Conservation (phyloP, 2,113 vertebrate species). For the Cheilinus undulatus region DNA sequence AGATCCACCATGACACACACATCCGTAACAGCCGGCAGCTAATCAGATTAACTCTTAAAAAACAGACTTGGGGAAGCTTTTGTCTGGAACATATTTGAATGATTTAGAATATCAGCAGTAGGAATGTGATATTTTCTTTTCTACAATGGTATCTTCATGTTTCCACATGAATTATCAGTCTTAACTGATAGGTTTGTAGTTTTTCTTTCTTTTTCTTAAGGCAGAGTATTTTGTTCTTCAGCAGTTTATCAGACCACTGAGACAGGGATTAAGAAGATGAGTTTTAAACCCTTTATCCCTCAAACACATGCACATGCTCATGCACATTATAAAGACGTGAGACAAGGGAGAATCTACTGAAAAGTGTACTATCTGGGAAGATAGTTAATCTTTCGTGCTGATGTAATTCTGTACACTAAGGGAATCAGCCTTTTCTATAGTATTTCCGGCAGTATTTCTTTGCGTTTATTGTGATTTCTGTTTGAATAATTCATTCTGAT, state of each 20-base stretch:
- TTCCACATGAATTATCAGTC: background rate
- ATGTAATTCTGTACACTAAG: background rate
- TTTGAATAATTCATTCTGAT: background rate
- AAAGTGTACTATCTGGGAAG: constrained; percentile 6
- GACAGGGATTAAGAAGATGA: constrained; percentile 30
- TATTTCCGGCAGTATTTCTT: too few relatives aligned
- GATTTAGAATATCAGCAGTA: constrained; percentile 1
- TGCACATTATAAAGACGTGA: background rate
- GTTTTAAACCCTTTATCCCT: constrained; percentile 31
- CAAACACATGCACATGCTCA: constrained; percentile 18
- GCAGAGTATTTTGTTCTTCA: constrained; percentile 3
- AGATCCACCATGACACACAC: background rate
- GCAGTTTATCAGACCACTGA: constrained; percentile 8
- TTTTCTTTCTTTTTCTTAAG: background rate
- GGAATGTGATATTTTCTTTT: background rate
- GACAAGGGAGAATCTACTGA: background rate
- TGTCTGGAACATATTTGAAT: constrained; percentile 49
- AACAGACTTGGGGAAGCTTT: constrained; percentile 46
- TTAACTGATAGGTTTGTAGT: constrained; percentile 10
- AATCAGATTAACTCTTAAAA: constrained; percentile 75
- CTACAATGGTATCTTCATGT: background rate
- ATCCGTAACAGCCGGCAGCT: constrained; percentile 41
- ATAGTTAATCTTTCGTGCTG: background rate
- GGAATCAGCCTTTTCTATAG: background rate
- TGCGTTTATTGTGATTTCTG: background rate